phyloP scores from a whole-genome alignment of 2,113 vertebrate species.

The Perca schrenkii region DNA sequence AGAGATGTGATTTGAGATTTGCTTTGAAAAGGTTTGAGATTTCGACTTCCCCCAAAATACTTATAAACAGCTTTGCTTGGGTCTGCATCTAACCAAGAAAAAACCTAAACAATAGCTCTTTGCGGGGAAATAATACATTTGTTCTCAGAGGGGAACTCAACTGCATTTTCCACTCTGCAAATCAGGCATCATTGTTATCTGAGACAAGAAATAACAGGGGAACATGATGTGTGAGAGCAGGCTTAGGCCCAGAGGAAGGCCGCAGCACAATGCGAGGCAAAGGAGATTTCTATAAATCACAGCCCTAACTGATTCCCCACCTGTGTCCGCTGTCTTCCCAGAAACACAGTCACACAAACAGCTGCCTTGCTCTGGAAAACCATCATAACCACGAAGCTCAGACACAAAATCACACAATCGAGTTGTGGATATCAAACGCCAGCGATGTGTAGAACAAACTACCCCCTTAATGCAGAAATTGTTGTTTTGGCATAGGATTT shows the following conservation, averaged over 20 bases:
- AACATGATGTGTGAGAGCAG: conserved; percentile 54
- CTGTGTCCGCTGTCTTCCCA: conserved; percentile 79
- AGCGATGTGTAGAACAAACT: conserved; percentile 39
- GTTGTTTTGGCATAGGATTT: conserved; percentile 34
- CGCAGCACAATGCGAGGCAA: conserved; percentile 72
- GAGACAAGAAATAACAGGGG: conserved; percentile 53
- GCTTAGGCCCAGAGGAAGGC: conserved; percentile 74
- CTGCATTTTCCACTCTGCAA: conserved; percentile 60
- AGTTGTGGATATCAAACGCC: conserved; percentile 35
- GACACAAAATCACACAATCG: conserved; percentile 50
- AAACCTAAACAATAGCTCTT: conserved; percentile 38
- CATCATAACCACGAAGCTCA: conserved; percentile 9
- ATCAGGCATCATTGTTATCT: conserved; percentile 71
- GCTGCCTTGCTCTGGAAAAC: conserved; percentile 62
- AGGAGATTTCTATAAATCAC: conserved; percentile 77
- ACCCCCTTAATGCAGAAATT: conserved; percentile 46
- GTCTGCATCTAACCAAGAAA: conserved; percentile 24
- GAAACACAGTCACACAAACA: conserved; percentile 70
- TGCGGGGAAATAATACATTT: conserved; percentile 58
- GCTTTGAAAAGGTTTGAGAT: background rate
- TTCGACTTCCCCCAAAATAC: background rate
- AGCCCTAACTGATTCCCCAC: conserved; percentile 80
- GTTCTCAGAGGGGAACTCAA: conserved; percentile 48
- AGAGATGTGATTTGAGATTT: background rate
- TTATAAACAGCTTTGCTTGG: conserved; percentile 7